Base-by-base conservation (phyloP, 1,140 invertebrate species). In the Coenobita brevimanus region DNA sequence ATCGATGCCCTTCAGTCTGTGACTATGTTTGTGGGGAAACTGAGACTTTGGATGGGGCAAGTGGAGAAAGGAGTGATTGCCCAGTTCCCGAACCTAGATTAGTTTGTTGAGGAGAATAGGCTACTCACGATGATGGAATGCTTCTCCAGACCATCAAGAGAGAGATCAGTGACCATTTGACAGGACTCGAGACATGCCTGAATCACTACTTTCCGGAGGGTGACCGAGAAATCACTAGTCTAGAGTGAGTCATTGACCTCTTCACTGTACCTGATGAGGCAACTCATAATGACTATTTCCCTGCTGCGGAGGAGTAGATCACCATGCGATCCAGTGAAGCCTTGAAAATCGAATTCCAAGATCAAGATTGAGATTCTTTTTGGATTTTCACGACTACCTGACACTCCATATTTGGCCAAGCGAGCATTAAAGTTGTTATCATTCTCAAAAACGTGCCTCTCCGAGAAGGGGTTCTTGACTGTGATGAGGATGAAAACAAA, bases 31-130 rank as follows among this genome's bases (percentile, higher is more conserved):
- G 17, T 73, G 27, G 27, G n/a, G 71, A 38, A 38, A 73, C 27
- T 33, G 27, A 33, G 71, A 73, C 27, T 33, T 36, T 73, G 71
- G 71, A 73, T 73, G 30, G 17, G 71, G 71, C 71, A 36, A 24
- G 30, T 73, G 75, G 8, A 27, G n/a, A n/a, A n/a, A n/a, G n/a
- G n/a, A n/a, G n/a, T n/a, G n/a, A n/a, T n/a, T n/a, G n/a, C n/a
- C n/a, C 17, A 69, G 30, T 15, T 15, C 17, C 17, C 30, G 75
- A 46, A 50, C 62, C 71, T 69, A 76, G 62, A 82, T 38, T 43
- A 69, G 57, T 82, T 76, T 82, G 36, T 76, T 82, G 62, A 67
- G 80, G 62, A 82, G 71, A 69, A 82, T n/a, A n/a, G n/a, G n/a
- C n/a, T 82, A 80, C 36, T 80, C 43, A 60, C n/a, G 79, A 43